These are phyloP conservation scores for Oophaga pumilio DNA, from an alignment of 2,113 vertebrate species.

Conservation along the genomic window DNA sequence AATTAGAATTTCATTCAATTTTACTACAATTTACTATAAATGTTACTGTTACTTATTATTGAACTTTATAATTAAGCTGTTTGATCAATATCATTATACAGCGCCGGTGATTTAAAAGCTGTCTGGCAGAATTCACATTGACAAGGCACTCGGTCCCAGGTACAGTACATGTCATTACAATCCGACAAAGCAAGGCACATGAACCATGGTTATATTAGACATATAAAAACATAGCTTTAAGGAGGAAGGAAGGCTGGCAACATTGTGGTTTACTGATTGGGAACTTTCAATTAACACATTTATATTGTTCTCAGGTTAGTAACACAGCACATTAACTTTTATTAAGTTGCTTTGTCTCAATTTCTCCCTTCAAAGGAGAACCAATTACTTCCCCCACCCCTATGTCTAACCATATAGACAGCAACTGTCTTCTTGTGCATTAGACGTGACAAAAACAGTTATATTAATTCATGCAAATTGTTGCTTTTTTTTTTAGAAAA, in stretches of 20 bases:
- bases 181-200: not conserved
- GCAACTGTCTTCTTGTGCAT: constrained; percentile 5
- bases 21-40: not conserved
- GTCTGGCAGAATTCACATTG: not conserved
- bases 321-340: constrained; percentile 55
- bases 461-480: constrained; percentile 14
- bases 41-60: not conserved
- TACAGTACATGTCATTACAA: constrained; percentile 12
- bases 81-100: not conserved
- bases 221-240: constrained; percentile 32
- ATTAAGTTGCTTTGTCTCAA: constrained; percentile 43
- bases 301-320: constrained; percentile 44
- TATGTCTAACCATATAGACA: constrained; percentile 31
- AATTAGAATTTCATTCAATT: too few species aligned
- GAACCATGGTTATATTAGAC: not conserved
- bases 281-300: constrained; percentile 51
- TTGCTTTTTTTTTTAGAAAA: not conserved
- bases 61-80: not conserved
- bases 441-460: constrained; percentile 29
- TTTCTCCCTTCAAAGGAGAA: constrained; percentile 36
- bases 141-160: not conserved
- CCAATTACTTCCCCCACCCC: constrained; percentile 31
- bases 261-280: constrained; percentile 36
- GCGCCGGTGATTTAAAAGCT: not conserved
- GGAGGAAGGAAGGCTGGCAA: constrained; percentile 18